These are phyloP conservation scores for Clanis bilineata DNA, from an alignment of 2,888 invertebrate genomes.

Conservation along the genomic window DNA sequence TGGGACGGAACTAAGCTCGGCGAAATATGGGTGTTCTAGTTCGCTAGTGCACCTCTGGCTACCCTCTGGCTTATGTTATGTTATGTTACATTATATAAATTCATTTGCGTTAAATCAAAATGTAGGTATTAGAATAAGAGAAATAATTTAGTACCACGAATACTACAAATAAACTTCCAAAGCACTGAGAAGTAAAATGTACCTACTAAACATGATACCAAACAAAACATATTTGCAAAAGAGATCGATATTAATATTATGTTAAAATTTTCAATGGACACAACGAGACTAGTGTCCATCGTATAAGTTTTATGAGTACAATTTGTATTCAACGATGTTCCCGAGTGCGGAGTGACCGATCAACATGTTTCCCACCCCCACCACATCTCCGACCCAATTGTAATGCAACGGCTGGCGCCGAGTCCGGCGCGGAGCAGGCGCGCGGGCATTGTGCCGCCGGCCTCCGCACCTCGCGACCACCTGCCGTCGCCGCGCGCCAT, in stretches of 20 bases:
- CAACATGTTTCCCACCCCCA: constrained; percentile 80
- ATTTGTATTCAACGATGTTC: constrained; percentile 69
- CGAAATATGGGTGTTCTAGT: too few relatives aligned
- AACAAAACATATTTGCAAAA: background rate
- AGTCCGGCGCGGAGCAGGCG: constrained; percentile 59
- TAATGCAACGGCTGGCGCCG: constrained; percentile 66
- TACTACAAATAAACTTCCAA: too few relatives aligned
- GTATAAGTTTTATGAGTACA: constrained; percentile 32
- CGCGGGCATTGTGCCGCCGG: constrained; percentile 62
- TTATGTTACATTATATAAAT: too few relatives aligned
- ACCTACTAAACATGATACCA: background rate
- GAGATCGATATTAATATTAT: too few relatives aligned
- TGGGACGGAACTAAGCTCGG: too few relatives aligned
- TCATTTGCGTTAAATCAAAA: too few relatives aligned
- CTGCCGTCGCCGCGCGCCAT: constrained; percentile 66
- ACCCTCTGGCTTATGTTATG: too few relatives aligned
- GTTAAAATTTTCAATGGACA: background rate
- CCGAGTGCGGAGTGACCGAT: constrained; percentile 74
- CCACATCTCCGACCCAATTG: constrained; percentile 75
- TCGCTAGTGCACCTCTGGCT: too few relatives aligned
- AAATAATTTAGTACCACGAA: too few relatives aligned
- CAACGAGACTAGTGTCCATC: background rate
- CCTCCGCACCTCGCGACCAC: constrained; percentile 61
- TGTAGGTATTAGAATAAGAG: too few relatives aligned
- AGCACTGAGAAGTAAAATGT: background rate